phyloP scores from a whole-genome alignment of 2,113 vertebrate species.

The Podiceps cristatus region DNA sequence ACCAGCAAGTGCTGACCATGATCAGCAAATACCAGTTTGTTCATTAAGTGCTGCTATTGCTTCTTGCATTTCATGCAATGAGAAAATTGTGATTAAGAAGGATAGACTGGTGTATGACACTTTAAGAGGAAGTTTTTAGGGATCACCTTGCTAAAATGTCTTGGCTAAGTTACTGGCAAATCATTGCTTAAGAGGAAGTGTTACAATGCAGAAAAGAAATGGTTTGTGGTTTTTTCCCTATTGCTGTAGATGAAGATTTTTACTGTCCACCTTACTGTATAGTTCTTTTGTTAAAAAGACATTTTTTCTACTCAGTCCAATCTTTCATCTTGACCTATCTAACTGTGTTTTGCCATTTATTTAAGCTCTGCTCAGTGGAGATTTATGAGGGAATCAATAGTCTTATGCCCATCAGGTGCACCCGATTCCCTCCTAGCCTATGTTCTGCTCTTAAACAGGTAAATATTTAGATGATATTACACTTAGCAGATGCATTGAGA shows the following conservation, averaged over 20 bases:
- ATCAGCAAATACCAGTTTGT: background rate
- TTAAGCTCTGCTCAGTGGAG: background rate
- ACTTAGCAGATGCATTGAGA: background rate
- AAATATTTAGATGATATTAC: background rate
- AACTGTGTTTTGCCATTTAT: background rate
- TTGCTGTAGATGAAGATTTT: background rate
- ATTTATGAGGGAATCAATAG: background rate
- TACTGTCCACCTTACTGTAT: background rate
- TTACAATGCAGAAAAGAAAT: constrained; percentile 3
- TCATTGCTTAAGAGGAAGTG: constrained; percentile 4
- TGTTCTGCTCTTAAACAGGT: background rate
- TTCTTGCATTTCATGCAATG: background rate
- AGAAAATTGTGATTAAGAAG: background rate
- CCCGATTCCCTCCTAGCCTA: background rate
- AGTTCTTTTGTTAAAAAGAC: background rate
- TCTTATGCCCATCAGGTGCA: background rate
- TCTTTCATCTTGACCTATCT: background rate
- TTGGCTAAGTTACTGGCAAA: background rate
- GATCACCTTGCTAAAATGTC: background rate
- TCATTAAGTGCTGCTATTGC: background rate
- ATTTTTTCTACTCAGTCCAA: background rate
- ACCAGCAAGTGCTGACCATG: background rate
- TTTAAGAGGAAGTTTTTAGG: constrained; percentile 15
- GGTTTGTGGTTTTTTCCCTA: background rate
- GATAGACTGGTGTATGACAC: background rate